Evolutionary conservation across 1,140 invertebrate genomes (phyloP).

Genomic region (Drosophila neocordata): DNA sequence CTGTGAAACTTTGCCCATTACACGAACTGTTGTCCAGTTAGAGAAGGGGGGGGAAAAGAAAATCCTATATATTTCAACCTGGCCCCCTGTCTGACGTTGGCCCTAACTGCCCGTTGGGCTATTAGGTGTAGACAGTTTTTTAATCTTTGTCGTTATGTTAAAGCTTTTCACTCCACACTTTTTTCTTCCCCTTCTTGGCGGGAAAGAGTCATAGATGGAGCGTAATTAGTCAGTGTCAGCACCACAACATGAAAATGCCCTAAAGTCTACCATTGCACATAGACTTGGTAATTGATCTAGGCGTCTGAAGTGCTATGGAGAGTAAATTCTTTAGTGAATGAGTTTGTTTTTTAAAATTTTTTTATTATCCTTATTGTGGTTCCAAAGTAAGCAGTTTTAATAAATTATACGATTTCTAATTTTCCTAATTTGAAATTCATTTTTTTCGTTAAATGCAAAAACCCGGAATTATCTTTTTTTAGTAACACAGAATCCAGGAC

Average conservation of each 20-base stretch:
- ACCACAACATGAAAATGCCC: conserved; percentile 40
- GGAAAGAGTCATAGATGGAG: conserved; percentile 77
- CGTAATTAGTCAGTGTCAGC: conserved; percentile 75
- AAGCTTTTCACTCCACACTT: conserved; percentile 40
- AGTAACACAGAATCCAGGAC: too few species aligned
- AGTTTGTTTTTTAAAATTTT: neutral
- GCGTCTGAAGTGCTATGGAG: neutral
- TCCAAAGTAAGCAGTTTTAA: too few species aligned
- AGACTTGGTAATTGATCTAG: conserved; percentile 45
- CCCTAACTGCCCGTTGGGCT: conserved; percentile 42
- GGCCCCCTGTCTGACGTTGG: conserved; percentile 45
- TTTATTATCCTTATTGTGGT: too few species aligned
- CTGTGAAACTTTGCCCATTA: conserved; percentile 66
- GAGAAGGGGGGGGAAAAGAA: conserved; percentile 8
- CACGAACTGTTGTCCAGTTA: conserved; percentile 17
- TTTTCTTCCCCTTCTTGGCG: too few species aligned
- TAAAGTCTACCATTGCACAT: conserved; percentile 42
- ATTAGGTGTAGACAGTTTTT: conserved; percentile 75
- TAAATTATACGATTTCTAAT: too few species aligned
- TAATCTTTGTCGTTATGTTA: conserved; percentile 73
- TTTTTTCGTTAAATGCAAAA: too few species aligned
- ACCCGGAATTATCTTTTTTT: too few species aligned
- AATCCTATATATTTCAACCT: conserved; percentile 50
- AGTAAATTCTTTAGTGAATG: neutral
- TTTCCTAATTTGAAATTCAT: too few species aligned